phyloP scores from a whole-genome alignment of 2,888 invertebrate genomes.

The Suillia variegata region DNA sequence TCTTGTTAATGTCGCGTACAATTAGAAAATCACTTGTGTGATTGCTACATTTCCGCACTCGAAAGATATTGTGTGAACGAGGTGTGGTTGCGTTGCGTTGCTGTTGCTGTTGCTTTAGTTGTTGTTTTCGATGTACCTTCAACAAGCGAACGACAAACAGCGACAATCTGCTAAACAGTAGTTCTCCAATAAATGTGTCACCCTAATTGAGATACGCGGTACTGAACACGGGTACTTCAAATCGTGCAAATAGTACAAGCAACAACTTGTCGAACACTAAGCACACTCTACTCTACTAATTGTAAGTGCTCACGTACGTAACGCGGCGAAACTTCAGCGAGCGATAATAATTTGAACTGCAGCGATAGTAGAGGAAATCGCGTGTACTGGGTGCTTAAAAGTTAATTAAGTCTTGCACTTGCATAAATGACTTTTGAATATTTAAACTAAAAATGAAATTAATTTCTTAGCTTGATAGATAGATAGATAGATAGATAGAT shows the following conservation, averaged over 20 bases:
- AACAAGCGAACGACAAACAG: neutral
- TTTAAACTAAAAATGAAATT: too few relatives aligned
- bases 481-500: too few relatives aligned
- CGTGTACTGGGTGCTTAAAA: too few relatives aligned
- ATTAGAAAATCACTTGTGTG: neutral
- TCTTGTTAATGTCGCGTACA: neutral
- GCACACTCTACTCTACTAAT: too few relatives aligned
- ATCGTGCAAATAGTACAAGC: neutral
- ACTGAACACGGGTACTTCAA: neutral
- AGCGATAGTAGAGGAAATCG: too few relatives aligned
- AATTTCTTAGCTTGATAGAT: too few relatives aligned
- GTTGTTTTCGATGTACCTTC: too few relatives aligned
- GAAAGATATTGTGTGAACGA: neutral
- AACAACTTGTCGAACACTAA: slow-evolving; percentile 1
- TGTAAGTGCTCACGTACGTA: neutral
- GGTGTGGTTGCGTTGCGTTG: neutral
- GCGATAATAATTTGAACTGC: neutral
- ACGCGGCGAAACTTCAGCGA: too few relatives aligned
- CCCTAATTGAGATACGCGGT: slow-evolving; percentile 15
- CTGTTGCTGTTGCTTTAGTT: too few relatives aligned
- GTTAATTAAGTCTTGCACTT: too few relatives aligned
- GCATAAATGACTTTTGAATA: too few relatives aligned
- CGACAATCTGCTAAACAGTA: slow-evolving; percentile 29
- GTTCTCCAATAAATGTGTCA: slow-evolving; percentile 34
- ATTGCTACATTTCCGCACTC: neutral